A percentile compares a stretch with the other conserved stretches of the same genome.
phyloP scores from a whole-genome alignment of 2,888 invertebrate species.

The Thymelicus sylvestris region DNA sequence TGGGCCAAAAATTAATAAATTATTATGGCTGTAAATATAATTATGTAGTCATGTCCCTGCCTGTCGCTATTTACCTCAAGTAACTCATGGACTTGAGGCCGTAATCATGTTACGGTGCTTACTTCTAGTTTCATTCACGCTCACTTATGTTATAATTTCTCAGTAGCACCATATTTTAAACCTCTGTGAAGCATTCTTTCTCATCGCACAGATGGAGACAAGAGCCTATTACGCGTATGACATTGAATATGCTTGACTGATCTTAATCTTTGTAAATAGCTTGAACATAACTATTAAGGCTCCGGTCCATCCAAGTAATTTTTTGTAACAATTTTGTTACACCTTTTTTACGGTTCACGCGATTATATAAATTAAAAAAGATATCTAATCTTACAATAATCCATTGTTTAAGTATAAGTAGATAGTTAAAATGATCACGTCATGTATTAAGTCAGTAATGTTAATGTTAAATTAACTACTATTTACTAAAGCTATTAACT shows the following conservation, averaged over 20 bases:
- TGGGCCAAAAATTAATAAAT: neutral
- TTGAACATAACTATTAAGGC: no score
- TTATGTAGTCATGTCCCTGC: neutral
- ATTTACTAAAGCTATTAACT: no score
- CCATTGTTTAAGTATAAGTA: no score
- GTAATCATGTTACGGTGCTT: conserved; percentile 39
- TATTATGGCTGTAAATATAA: conserved; percentile 8
- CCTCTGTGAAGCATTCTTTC: conserved; percentile 22
- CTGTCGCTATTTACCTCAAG: conserved; percentile 30
- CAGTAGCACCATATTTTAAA: conserved; percentile 3
- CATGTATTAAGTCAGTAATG: no score
- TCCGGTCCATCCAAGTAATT: no score
- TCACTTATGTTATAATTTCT: conserved; percentile 8
- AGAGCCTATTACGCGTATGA: conserved; percentile 13
- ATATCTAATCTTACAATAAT: no score
- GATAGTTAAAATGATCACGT: no score
- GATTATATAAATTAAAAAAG: no score
- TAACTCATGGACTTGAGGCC: conserved; percentile 37
- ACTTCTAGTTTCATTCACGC: conserved; percentile 28
- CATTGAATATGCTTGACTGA: conserved; percentile 14
- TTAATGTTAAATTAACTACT: no score
- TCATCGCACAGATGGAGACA: conserved; percentile 21
- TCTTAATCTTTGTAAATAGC: neutral
- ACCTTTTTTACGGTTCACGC: no score
- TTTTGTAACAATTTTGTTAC: no score